A percentile compares a stretch with the other conserved stretches of the same genome.
These are phyloP conservation scores for Neomonachus schauinslandi DNA, from an alignment of 2,113 vertebrate species.

Conservation along the genomic window DNA sequence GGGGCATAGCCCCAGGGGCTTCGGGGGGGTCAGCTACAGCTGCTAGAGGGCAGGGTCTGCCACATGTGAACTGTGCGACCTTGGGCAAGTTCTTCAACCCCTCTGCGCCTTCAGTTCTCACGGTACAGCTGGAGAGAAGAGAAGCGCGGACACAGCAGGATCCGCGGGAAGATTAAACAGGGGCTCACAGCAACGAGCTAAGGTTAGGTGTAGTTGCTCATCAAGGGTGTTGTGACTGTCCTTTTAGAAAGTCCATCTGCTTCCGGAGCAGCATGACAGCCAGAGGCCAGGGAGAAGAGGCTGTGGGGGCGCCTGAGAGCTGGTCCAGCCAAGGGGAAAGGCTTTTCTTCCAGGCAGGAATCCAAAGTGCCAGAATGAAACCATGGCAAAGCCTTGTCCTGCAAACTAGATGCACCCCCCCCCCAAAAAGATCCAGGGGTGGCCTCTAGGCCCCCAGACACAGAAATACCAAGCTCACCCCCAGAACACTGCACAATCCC, in stretches of 20 bases:
- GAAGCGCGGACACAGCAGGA: not conserved
- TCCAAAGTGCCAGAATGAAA: not conserved
- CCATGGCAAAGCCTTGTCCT: not conserved
- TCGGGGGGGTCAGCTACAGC: not conserved
- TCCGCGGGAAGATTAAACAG: not conserved
- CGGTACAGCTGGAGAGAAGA: not conserved
- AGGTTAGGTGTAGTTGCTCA: rapidly evolving
- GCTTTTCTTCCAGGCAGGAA: not conserved
- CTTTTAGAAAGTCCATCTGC: not conserved
- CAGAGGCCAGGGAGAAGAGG: not conserved
- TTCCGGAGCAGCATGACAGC: not conserved
- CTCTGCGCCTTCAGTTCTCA: not conserved
- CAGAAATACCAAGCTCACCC: not conserved
- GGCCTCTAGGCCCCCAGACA: not conserved
- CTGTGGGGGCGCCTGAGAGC: not conserved
- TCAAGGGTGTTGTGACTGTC: rapidly evolving
- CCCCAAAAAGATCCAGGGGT: not conserved
- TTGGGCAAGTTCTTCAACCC: not conserved
- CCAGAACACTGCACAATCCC: not conserved
- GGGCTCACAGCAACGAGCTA: not conserved
- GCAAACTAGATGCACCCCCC: not conserved
- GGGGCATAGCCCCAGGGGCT: not conserved
- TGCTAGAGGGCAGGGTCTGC: not conserved
- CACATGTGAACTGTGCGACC: rapidly evolving
- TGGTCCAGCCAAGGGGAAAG: too few relatives aligned